Base-by-base conservation (phyloP, 2,113 vertebrate species). In the Tyrannus savana region DNA sequence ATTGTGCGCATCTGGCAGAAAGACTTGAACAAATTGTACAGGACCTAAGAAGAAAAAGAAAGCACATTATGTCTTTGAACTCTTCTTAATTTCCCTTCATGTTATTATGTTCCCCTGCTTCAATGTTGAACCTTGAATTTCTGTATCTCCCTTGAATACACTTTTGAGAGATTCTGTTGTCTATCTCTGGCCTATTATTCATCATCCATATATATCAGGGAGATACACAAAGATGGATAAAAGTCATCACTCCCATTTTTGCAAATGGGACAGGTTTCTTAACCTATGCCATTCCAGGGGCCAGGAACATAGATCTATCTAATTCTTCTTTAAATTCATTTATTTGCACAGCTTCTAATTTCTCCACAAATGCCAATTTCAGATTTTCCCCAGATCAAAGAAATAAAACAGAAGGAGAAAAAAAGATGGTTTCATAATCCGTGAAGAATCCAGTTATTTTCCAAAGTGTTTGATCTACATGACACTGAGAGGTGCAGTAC, bases 1-100 rank as follows among this genome's bases (percentile, higher is more conserved):
- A 99, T 99, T 95, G 97, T 98, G 33, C 97, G 98, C 99, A 99
- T 99, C 91, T 98, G 98, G 66, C 98, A 99, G 97, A 99, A 98
- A 58, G 98, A 99, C 97, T 97, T 99, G 98, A 99, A 99, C 97
- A 99, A 98, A 98, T 99, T 99, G 98, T 99, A 99, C 97, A 99
- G 96, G 93, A 99, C 99, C 99, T 99, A 96, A 13, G 81, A 92
- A 80, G 84, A 96, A 77, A 93, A 88, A 95, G 90, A 93, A 96
- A 92, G 87, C n/a, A 67, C 11, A 39, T 58, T 31, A 88, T 95
- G 73, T 95, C 91, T 95, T 78, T 87, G 85, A 84, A 83, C 39
- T 68, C n/a, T n/a, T 71, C 35, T 24, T 39, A 28, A 82, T 71
- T 94, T 81, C 44, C 23, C 28, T 92, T 92, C 31, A 42, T 25